Conservation (phyloP, 2,113 vertebrate species). For the Upupa epops region DNA sequence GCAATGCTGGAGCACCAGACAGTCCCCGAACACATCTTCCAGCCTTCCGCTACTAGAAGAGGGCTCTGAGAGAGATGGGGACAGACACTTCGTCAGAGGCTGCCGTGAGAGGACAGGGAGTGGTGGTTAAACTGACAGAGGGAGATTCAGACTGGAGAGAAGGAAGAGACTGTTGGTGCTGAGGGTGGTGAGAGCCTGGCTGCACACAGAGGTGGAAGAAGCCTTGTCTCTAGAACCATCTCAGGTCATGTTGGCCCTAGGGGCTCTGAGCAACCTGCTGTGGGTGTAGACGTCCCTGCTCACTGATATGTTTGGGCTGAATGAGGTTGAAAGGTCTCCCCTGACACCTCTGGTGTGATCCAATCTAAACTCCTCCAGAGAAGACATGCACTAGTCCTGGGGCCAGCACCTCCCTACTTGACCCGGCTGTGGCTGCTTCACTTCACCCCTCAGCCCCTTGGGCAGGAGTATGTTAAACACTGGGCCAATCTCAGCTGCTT, state of each 20-base stretch:
- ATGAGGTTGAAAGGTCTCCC: not conserved
- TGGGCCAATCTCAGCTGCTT: not conserved
- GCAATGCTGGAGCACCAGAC: not conserved
- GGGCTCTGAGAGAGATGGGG: not conserved
- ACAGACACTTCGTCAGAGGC: not conserved
- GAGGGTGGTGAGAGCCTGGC: too few species aligned
- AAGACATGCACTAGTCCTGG: not conserved
- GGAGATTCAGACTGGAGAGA: too few species aligned
- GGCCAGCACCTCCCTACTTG: too few species aligned
- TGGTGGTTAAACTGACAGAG: not conserved
- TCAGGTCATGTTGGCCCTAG: too few species aligned
- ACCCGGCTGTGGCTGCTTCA: too few species aligned
- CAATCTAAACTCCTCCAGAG: not conserved
- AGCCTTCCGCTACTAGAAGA: not conserved
- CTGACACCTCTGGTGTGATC: not conserved
- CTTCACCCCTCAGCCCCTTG: accelerated
- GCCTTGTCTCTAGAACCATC: too few species aligned
- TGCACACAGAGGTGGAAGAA: too few species aligned
- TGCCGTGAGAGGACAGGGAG: not conserved
- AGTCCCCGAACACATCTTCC: too few species aligned
- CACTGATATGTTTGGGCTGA: not conserved
- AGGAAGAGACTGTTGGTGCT: too few species aligned
- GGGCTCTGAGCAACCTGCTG: too few species aligned
- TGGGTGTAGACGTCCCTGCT: not conserved
- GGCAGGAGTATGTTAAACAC: not conserved